Evolutionary conservation across 1,140 invertebrate genomes (phyloP), one percentile per base, ranked within the genome.

Genomic region (Cyclargus thomasi): DNA sequence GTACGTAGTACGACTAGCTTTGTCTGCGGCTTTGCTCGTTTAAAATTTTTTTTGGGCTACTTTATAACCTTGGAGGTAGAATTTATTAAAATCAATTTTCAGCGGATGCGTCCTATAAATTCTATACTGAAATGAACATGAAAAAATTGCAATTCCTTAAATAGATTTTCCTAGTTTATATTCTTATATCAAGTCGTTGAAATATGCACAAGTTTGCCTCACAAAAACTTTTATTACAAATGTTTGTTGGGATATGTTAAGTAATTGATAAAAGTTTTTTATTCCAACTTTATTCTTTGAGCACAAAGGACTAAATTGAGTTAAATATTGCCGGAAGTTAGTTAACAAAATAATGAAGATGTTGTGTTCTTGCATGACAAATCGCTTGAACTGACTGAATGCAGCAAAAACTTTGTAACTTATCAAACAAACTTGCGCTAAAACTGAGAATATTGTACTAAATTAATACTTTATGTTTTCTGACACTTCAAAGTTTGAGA

Each of bases 301-400:
- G 39, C 39, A 47, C 39, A 47, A 47, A 47, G 39, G 39, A 47
- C 39, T 47, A 47, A 47, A 47, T 47, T 47, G 39, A 47, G 39
- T 47, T 47, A 47, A 47, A 47, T n/a, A n/a, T 47, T 16, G 39
- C 39, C 14, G 5, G 14, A 47, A 47, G 39, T 47, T 47, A 0
- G 39, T 47, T 47, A 47, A 16, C 39, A 47, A 47, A 47, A 29
- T 29, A 29, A 29, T 47, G 39, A 47, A 47, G 39, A 29, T 29
- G 29, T 47, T 47, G 39, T 47, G 39, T 47, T 47, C 2, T 29
- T 29, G 39, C 39, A 47, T 47, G 39, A 47, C 39, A 47, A 47
- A 47, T 47, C 39, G 39, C 39, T 47, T 16, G 11, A 47, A 47
- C 39, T 14, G 39, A 47, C 39, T 47, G 29, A 29, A 4, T 29